Base-by-base conservation (phyloP, 2,113 vertebrate genomes). In the Picathartes gymnocephalus region DNA sequence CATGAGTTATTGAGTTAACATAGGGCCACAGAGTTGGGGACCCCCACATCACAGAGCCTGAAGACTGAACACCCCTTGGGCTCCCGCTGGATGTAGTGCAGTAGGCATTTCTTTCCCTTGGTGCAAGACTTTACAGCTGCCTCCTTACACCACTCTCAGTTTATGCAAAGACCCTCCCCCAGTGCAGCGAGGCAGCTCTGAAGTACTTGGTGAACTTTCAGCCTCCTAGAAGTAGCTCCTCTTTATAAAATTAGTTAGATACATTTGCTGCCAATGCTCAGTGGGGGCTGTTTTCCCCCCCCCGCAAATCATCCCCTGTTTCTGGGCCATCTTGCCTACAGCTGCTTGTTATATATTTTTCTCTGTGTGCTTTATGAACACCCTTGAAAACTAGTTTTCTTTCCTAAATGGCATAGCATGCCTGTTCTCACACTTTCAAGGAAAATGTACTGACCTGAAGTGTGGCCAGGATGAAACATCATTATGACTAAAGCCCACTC, bases 1-100 rank as follows among this genome's bases (percentile, higher is more conserved):
- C 56, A 81, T 86, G 56, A 92, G 79, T 90, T 97, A 93, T 25
- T 74, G 61, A 93, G 74, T 92, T 94, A 94, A 88, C 68, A 81
- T 13, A 53, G 64, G 88, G 51, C 68, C 86, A 79, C 18, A 23
- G 93, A 93, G 28, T 56, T 74, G 71, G 71, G 92, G 35, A 92
- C 30, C 44, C 76, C 18, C 56, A 61, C 40, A 88, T 6, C n/a
- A 17, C 40, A 61, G 69, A 78, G 37, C 60, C 79, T 47, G 37
- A 88, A 86, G 30, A 53, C 56, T 44, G 64, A 66, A 35, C 23
- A 71, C 60, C 18, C 71, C 61, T 64, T 11, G 16, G 8, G 31
- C 40, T 74, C 40, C 61, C 71, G 51, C 68, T 78, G 58, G 72
- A 54, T 17, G 8, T 25, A 8, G 40, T 25, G 42, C 0, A 0